These are phyloP conservation scores for Drosophila rufa DNA, from an alignment of 1,140 invertebrate genomes.

Conservation along the genomic window DNA sequence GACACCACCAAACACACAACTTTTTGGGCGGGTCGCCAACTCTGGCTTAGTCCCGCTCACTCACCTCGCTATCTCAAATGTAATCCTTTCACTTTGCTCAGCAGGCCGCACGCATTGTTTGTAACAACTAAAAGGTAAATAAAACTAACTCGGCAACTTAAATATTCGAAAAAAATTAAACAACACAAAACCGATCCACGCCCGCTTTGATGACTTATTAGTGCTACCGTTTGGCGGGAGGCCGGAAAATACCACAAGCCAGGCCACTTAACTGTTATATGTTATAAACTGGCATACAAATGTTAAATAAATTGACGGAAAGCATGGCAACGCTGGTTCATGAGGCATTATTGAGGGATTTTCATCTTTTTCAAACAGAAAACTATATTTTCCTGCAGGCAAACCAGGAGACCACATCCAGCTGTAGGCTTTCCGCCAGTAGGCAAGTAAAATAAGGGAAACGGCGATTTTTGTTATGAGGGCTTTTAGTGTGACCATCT, in stretches of 20 bases:
- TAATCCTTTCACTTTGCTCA: conserved; percentile 10
- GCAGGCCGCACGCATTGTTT: conserved; percentile 33
- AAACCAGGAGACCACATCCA: too few relatives aligned
- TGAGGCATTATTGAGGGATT: too few relatives aligned
- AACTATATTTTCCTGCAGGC: too few relatives aligned
- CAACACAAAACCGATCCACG: conserved; percentile 58
- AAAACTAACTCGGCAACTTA: conserved; percentile 41
- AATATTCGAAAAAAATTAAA: conserved; percentile 48
- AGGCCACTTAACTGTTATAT: background rate
- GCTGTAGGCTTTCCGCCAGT: too few relatives aligned
- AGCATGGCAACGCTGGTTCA: background rate
- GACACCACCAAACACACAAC: conserved; percentile 49
- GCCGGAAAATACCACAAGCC: background rate
- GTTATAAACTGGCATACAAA: background rate
- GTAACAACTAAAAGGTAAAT: conserved; percentile 43
- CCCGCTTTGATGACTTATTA: conserved; percentile 49
- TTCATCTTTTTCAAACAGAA: too few relatives aligned
- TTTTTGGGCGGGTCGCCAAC: conserved; percentile 67
- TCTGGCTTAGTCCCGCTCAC: background rate
- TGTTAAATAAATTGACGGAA: too few relatives aligned
- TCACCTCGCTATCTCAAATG: conserved; percentile 26
- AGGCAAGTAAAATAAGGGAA: too few relatives aligned
- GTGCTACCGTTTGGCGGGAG: conserved; percentile 1
- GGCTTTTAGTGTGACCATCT: too few relatives aligned
- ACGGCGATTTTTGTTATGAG: too few relatives aligned